A percentile compares a stretch with the other conserved stretches of the same genome.
phyloP scores from a whole-genome alignment of 2,797 vertebrate genomes.

The Coluber constrictor region DNA sequence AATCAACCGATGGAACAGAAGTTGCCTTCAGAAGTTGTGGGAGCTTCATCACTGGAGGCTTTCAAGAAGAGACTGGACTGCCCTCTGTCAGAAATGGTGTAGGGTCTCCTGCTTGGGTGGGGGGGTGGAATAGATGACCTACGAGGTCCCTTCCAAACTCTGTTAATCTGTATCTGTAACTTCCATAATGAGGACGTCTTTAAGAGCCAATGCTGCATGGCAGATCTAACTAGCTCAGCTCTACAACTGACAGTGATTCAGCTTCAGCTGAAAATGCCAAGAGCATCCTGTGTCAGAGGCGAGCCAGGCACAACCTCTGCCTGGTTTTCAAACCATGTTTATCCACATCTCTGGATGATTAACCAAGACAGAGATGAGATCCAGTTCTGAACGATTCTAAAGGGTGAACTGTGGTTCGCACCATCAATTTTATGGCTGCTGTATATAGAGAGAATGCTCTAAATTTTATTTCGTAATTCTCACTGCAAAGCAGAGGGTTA shows the following conservation, averaged over 20 bases:
- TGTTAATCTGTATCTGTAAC: too few species aligned
- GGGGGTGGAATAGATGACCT: too few species aligned
- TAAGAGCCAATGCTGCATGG: background rate
- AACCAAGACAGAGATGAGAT: background rate
- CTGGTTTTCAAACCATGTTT: background rate
- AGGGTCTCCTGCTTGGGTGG: too few species aligned
- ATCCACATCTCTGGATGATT: background rate
- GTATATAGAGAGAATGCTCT: background rate
- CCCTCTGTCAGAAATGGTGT: too few species aligned
- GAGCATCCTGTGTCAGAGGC: background rate
- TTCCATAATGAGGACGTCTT: background rate
- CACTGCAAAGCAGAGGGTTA: background rate
- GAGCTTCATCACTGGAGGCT: too few species aligned
- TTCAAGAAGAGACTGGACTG: too few species aligned
- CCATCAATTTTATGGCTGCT: background rate
- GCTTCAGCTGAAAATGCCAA: background rate
- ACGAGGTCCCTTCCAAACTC: too few species aligned
- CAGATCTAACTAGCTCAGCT: background rate
- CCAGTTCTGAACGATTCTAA: background rate
- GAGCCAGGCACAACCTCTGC: background rate
- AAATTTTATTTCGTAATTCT: background rate
- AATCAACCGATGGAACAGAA: too few species aligned
- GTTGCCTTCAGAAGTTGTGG: too few species aligned
- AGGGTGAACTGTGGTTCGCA: background rate
- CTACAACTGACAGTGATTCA: background rate